Conservation (phyloP, 35 echinoderm and acorn worm species). For the Heliocidaris erythrogramma region DNA sequence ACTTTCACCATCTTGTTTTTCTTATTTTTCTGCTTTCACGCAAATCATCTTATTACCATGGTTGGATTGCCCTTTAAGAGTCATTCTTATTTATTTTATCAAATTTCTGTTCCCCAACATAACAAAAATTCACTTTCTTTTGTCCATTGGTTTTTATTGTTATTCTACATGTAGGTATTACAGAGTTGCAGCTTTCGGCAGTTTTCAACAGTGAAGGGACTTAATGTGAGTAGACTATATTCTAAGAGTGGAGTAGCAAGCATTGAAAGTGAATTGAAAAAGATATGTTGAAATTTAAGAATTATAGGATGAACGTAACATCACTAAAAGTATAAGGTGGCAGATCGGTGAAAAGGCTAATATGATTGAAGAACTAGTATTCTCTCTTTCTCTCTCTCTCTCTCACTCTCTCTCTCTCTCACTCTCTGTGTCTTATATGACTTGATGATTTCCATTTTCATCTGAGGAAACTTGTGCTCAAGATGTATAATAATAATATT, state of each 20-base stretch:
- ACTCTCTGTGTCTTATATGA: not conserved
- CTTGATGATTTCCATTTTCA: too few species aligned
- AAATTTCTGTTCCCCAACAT: too few species aligned
- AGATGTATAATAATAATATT: too few species aligned
- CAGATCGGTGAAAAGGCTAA: not conserved
- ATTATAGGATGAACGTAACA: not conserved
- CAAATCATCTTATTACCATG: too few species aligned
- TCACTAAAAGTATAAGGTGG: not conserved
- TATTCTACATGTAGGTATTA: slow-evolving; percentile 30
- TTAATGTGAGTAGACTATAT: slow-evolving; percentile 61
- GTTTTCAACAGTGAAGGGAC: slow-evolving; percentile 71
- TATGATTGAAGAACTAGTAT: not conserved
- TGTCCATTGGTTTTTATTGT: too few species aligned
- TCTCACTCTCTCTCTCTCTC: not conserved
- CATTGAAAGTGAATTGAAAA: not conserved
- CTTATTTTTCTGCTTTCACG: too few species aligned
- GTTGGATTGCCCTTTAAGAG: too few species aligned
- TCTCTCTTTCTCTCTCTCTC: not conserved
- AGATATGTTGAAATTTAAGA: not conserved
- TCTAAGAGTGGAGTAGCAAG: not conserved
- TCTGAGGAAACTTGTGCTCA: too few species aligned
- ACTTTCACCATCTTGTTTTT: too few species aligned
- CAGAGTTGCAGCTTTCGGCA: slow-evolving; percentile 14
- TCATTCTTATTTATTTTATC: too few species aligned
- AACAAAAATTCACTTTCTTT: too few species aligned